Percentiles rank a stretch among this genome's conserved stretches.
Evolutionary conservation across 2,888 invertebrate species (phyloP).

Genomic region (Brachypalpus laphriformis): DNA sequence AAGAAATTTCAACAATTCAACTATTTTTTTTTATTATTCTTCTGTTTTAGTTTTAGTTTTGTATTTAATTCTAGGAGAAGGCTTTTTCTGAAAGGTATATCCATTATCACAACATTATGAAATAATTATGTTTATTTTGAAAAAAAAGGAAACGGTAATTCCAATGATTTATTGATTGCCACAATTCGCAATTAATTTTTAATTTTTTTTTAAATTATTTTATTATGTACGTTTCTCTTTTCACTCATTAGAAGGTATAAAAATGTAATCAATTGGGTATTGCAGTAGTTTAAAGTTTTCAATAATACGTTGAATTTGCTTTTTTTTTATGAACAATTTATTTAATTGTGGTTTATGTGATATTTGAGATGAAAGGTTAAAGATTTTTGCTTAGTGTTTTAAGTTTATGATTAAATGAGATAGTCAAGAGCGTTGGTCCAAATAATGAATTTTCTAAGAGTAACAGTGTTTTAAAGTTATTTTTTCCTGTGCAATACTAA

Average conservation of each 20-base stretch:
- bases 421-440: constrained; percentile 67
- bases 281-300: constrained; percentile 9
- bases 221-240: constrained; percentile 22
- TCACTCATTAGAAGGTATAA: constrained; percentile 67
- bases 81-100: constrained; percentile 71
- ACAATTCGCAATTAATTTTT: constrained; percentile 57
- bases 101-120: constrained; percentile 72
- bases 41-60: constrained; percentile 19
- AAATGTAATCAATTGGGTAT: constrained; percentile 51
- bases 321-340: constrained; percentile 34
- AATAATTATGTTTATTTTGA: constrained; percentile 33
- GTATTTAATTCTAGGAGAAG: constrained; percentile 70
- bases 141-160: constrained; percentile 56
- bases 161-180: constrained; percentile 66
- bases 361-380: constrained; percentile 1
- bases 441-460: constrained; percentile 19
- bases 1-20: constrained; percentile 64
- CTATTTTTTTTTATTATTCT: constrained; percentile 34
- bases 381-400: constrained; percentile 11
- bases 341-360: constrained; percentile 6
- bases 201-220: constrained; percentile 2
- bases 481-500: not conserved
- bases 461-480: not conserved
- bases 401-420: constrained; percentile 35
- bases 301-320: not conserved